These are phyloP conservation scores for Ophion ventricosus DNA, from an alignment of 2,888 invertebrate genomes.

Conservation along the genomic window DNA sequence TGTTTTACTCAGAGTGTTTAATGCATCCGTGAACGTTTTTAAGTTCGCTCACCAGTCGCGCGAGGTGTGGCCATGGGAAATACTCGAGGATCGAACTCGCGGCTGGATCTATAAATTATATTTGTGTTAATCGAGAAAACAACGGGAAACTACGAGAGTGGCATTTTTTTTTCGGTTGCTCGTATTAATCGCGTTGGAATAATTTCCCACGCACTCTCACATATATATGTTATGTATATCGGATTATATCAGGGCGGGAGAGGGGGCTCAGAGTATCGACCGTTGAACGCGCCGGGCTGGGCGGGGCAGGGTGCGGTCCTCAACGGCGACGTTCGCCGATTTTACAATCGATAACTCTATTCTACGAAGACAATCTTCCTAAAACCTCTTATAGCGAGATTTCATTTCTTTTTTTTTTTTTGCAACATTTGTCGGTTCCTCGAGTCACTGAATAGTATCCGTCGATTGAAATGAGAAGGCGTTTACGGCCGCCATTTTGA, in stretches of 20 bases:
- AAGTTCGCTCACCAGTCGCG: constrained; percentile 46
- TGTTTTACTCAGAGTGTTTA: constrained; percentile 71
- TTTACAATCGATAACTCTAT: neutral
- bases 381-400: neutral
- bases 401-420: constrained; percentile 8
- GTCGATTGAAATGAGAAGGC: neutral
- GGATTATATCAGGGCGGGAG: constrained; percentile 3
- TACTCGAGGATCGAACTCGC: neutral
- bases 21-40: constrained; percentile 45
- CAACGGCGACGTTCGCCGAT: constrained; percentile 40
- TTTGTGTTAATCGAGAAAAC: constrained; percentile 30
- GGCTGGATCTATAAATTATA: constrained; percentile 47
- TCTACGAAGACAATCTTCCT: neutral
- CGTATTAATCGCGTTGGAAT: constrained; percentile 15
- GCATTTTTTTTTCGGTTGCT: constrained; percentile 20
- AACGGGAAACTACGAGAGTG: constrained; percentile 25
- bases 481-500: constrained; percentile 59
- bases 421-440: neutral
- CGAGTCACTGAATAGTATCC: neutral
- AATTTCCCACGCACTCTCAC: neutral
- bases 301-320: constrained; percentile 83
- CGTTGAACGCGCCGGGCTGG: constrained; percentile 78
- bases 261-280: constrained; percentile 74
- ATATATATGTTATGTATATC: constrained; percentile 2
- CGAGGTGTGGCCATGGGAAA: constrained; percentile 19